Base-by-base conservation (phyloP, 1,140 invertebrate genomes). In the Nasonia longicornis region DNA sequence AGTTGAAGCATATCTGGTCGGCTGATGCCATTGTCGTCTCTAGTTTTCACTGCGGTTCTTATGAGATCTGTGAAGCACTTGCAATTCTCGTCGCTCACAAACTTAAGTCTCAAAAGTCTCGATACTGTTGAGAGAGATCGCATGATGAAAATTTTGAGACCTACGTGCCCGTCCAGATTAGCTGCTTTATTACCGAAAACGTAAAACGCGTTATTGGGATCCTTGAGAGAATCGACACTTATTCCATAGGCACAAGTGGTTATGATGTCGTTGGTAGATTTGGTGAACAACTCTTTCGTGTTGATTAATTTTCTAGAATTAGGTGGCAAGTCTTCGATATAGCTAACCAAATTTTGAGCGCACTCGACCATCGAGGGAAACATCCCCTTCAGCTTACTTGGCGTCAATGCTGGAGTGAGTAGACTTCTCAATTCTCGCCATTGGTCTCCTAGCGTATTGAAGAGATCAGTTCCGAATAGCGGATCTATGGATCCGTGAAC, bases 321-420 rank as follows among this genome's bases (percentile, higher is more conserved):
- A 1, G 7, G 31, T 2, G 52, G 20, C 11, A 31, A n/a, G 3
- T 45, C 14, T 6, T n/a, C 22, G 0, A 81, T 8, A 35, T 66
- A 6, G 1, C 75, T 22, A 7, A 74, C 66, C 12, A 75, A 58
- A 22, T 75, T 75, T 22, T 75, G n/a, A 1, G 79, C 38, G 73
- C 63, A 75, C 12, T 48, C 31, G 2, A 16, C 7, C 12, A 75
- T 69, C 2, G 66, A 69, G 8, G 84, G 83, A 70, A 90, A 91
- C 91, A 93, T 92, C 48, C 81, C 82, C 38, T 91, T 89, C 91
- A 93, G 93, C 86, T 93, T 93, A 35, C 91, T 91, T 3, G 91
- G 87, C 0, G 93, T 94, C 84, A 94, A 94, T 0, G 92, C 90
- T 7, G 93, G 93, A 48, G 91, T 93, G 11, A 94, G 81, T 0